phyloP scores from a whole-genome alignment of 2,113 vertebrate species.

The Neodon shergylaensis region DNA sequence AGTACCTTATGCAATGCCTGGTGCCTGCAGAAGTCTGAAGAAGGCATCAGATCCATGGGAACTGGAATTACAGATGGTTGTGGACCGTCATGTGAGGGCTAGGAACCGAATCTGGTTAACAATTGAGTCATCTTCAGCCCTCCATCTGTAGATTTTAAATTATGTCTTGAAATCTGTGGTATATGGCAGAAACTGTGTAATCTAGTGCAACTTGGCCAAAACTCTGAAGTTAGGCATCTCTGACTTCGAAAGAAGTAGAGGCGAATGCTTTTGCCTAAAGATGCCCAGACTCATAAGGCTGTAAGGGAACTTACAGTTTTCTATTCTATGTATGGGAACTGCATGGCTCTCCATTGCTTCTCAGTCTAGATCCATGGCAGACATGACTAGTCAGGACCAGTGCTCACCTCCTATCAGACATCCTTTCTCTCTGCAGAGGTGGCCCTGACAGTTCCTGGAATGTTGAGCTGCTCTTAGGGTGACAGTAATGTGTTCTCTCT shows the following conservation, averaged over 20 bases:
- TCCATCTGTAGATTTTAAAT: not conserved
- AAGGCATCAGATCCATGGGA: not conserved
- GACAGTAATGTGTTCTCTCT: not conserved
- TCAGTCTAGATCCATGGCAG: not conserved
- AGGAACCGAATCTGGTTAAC: not conserved
- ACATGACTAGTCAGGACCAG: not conserved
- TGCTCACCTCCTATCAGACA: not conserved
- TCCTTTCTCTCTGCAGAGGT: not conserved
- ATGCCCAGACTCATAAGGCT: not conserved
- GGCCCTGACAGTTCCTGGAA: not conserved
- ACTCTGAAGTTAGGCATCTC: not conserved
- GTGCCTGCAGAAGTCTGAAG: not conserved
- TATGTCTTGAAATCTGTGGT: not conserved
- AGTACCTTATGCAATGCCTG: not conserved
- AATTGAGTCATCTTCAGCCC: not conserved
- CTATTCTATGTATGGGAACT: not conserved
- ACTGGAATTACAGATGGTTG: not conserved
- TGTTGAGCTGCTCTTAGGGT: not conserved
- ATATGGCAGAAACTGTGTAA: not conserved
- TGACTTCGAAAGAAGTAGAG: slow-evolving; percentile 21
- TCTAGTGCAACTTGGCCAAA: not conserved
- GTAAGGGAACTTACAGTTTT: not conserved
- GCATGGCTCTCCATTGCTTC: not conserved
- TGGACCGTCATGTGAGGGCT: not conserved
- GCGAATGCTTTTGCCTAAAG: not conserved